Base-by-base conservation (phyloP, 2,113 vertebrate species). In the Amphiprion percula region DNA sequence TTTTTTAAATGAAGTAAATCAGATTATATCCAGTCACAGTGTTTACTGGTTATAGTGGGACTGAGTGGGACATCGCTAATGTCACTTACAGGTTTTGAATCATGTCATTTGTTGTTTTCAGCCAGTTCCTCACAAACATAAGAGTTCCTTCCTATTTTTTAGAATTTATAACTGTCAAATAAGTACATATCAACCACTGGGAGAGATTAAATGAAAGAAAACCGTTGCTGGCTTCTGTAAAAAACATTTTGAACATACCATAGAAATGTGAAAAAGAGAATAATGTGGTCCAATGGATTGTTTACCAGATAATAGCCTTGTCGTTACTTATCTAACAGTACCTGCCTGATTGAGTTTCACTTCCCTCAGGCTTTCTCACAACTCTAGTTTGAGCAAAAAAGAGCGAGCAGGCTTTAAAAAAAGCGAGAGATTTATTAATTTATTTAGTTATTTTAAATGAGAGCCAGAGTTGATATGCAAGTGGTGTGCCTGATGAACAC, bases 331-430 rank as follows among this genome's bases (percentile, higher is more conserved):
- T 79, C 78, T 84, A 85, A 91, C 82, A 65, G 65, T 55, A 81
- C 81, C 88, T 80, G 54, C 3, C 91, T 83, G 86, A 90, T 93
- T 95, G 83, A 83, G 95, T 95, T 95, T 93, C 87, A 94, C 92
- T 94, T 95, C 95, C 92, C 77, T 59, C 69, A n/a, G 88, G 75
- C 74, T 78, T 84, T 73, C 77, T 76, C 46, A 59, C 44, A 73
- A 73, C 74, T 79, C 12, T 16, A 55, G 33, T 63, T 47, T 74
- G 55, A 77, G 47, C 68, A 74, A 71, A 65, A 16, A n/a, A 56
- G 23, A 65, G 52, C 56, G 21, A 33, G 60, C 33, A 30, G 56
- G 26, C 26, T 53, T 17, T 49, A 52, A 26, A 83, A 74, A 68
- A 19, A 41, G 19, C 77, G 17, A 80, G 61, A 65, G 68, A 86